A percentile compares a stretch with the other conserved stretches of the same genome.
phyloP scores from a whole-genome alignment of 2,113 vertebrate genomes.

The Laterallus jamaicensis region DNA sequence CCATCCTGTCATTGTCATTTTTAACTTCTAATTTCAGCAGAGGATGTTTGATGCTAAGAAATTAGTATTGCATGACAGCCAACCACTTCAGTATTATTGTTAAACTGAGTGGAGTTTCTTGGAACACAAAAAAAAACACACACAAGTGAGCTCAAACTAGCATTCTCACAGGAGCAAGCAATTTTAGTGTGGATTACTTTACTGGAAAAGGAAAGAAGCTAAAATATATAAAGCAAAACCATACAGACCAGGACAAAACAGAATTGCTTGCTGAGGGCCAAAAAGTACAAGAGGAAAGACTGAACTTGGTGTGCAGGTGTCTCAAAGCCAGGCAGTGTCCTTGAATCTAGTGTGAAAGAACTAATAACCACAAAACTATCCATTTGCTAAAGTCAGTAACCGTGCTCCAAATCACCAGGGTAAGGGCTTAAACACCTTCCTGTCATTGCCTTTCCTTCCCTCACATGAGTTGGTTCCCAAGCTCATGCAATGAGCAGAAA shows the following conservation, averaged over 20 bases:
- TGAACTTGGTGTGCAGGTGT: rapidly evolving
- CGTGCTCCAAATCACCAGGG: background rate
- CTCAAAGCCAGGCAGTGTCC: background rate
- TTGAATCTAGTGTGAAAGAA: background rate
- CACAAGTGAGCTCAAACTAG: background rate
- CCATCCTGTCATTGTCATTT: background rate
- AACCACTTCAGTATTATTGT: background rate
- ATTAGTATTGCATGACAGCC: background rate
- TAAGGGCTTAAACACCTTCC: background rate
- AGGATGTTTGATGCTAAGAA: background rate
- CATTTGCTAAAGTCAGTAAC: background rate
- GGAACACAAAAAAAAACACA: background rate
- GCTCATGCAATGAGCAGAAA: background rate
- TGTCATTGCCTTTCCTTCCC: background rate
- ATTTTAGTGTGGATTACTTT: background rate
- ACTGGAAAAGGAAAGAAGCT: background rate
- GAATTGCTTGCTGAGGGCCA: background rate
- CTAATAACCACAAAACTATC: background rate
- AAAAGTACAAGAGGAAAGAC: background rate
- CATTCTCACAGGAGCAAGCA: background rate
- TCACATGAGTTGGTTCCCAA: background rate
- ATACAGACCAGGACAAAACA: background rate
- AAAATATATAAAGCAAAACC: background rate
- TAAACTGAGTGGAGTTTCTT: background rate
- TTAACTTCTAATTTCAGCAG: background rate